Evolutionary conservation across 2,113 vertebrate species (phyloP).

Genomic region (Thermophis baileyi): DNA sequence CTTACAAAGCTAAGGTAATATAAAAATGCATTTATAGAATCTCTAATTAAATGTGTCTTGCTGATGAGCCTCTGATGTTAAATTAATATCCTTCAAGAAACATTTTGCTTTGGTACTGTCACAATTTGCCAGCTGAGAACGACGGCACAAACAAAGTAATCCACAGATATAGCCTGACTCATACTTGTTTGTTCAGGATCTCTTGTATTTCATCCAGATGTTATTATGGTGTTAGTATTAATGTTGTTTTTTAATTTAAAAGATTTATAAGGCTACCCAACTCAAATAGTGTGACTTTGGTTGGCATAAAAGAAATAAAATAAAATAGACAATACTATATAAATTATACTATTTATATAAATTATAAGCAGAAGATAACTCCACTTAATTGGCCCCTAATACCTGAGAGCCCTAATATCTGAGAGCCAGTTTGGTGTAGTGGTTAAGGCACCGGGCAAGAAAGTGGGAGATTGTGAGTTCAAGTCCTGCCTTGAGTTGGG

Average conservation of each 20-base stretch:
- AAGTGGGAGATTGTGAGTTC: too few species aligned
- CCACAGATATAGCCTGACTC: neutral
- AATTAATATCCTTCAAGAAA: rapidly evolving
- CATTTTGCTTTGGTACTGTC: slow-evolving; percentile 6
- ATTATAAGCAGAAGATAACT: neutral
- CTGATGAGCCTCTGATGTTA: slow-evolving; percentile 4
- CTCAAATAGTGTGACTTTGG: neutral
- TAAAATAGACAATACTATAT: neutral
- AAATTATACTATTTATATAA: neutral
- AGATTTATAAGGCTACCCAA: neutral
- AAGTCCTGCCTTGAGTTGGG: too few species aligned
- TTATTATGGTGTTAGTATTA: neutral
- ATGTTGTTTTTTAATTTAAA: neutral
- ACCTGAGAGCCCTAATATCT: neutral
- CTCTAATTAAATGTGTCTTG: neutral
- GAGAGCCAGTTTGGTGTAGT: neutral
- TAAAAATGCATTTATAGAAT: neutral
- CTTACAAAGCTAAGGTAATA: neutral
- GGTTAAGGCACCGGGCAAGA: too few species aligned
- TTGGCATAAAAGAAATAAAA: neutral
- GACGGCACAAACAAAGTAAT: neutral
- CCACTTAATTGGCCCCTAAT: neutral
- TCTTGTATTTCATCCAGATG: neutral
- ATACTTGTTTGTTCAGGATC: neutral
- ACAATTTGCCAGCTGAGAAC: neutral